Percentiles rank a stretch among this genome's conserved stretches.
These are phyloP conservation scores for Creontiades dilutus DNA, from an alignment of 2,888 invertebrate genomes.

Conservation along the genomic window DNA sequence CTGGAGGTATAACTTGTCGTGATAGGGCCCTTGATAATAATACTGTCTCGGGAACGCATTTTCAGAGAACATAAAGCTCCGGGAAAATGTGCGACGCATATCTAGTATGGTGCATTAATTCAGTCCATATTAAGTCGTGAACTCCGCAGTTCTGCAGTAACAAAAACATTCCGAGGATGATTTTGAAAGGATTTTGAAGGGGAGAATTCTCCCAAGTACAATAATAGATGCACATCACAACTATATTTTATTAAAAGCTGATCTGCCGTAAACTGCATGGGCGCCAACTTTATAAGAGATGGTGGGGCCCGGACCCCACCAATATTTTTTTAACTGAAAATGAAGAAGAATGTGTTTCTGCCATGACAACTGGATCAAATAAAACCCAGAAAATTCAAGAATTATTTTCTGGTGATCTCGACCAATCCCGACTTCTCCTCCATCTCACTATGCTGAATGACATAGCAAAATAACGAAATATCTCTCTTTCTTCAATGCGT, in stretches of 20 bases:
- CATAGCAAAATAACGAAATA: no score
- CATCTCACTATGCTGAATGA: no score
- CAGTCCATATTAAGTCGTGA: not conserved
- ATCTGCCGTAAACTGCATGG: not conserved
- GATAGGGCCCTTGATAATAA: not conserved
- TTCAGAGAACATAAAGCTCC: not conserved
- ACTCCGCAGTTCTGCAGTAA: not conserved
- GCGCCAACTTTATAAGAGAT: no score
- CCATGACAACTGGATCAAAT: no score
- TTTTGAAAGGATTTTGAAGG: not conserved
- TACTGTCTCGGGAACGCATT: not conserved
- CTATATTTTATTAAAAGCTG: not conserved
- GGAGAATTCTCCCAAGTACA: not conserved
- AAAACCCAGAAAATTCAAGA: no score
- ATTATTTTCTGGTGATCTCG: no score
- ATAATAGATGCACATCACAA: not conserved
- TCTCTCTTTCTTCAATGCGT: no score
- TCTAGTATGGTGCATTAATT: not conserved
- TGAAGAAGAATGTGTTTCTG: no score
- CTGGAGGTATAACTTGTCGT: not conserved
- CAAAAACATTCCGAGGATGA: no score
- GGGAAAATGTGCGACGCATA: not conserved
- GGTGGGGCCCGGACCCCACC: no score
- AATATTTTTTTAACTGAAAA: no score
- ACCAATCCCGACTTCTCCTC: no score